Conservation (phyloP, 2,888 invertebrate genomes). For the Synanthedon andrenaeformis region DNA sequence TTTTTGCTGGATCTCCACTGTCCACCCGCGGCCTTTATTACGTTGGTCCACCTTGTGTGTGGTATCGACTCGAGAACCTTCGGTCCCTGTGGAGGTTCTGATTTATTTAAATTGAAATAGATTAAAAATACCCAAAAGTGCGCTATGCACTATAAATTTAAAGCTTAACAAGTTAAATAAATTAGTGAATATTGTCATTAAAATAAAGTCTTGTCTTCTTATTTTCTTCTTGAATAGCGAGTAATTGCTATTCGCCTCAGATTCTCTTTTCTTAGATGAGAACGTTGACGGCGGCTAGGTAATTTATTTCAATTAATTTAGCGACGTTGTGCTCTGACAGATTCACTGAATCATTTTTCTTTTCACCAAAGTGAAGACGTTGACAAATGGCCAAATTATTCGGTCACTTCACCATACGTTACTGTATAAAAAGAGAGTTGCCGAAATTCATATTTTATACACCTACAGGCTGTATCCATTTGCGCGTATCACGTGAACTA, state of each 20-base stretch:
- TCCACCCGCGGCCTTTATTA: too few species aligned
- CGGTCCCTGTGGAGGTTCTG: too few species aligned
- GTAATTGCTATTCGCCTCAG: constrained; percentile 36
- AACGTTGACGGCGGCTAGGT: constrained; percentile 41
- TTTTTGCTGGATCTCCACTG: too few species aligned
- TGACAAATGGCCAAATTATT: constrained; percentile 62
- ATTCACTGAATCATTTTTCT: constrained; percentile 66
- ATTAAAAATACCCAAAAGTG: too few species aligned
- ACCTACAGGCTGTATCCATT: constrained; percentile 3
- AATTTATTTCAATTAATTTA: constrained; percentile 66
- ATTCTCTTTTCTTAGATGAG: constrained; percentile 36
- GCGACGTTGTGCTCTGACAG: constrained; percentile 51
- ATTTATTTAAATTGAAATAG: too few species aligned
- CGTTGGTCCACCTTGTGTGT: too few species aligned
- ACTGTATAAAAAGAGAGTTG: constrained; percentile 6
- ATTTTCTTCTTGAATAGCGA: constrained; percentile 10
- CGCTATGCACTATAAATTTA: too few species aligned
- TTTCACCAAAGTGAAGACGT: constrained; percentile 49
- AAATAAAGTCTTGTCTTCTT: too few species aligned
- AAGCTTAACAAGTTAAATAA: too few species aligned
- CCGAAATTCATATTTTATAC: constrained; percentile 4
- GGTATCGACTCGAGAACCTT: too few species aligned
- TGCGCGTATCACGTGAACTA: constrained; percentile 15
- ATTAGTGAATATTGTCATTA: too few species aligned
- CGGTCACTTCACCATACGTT: constrained; percentile 39